Evolutionary conservation across 2,797 vertebrate species (phyloP), one percentile per base, ranked within the genome.

Genomic region (Danio kyathit): DNA sequence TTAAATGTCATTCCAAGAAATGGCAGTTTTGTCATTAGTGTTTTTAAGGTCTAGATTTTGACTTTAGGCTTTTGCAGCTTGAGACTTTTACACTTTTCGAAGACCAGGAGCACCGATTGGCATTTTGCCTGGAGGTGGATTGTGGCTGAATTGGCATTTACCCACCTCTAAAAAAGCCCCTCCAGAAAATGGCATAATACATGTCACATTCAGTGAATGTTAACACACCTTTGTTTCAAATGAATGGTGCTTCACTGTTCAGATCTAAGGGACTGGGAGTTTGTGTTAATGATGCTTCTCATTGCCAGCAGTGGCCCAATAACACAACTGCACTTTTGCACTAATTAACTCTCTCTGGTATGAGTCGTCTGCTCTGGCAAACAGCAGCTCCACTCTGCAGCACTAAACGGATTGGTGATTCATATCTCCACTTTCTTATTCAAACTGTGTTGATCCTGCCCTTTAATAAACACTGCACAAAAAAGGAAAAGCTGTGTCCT

Each of bases 331-430:
- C 14, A 44, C 78, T 81, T 84, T 81, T 79, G 74, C 57, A 74
- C 76, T 85, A 87, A 85, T 87, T 85, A 83, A 83, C 81, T 85
- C 85, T 87, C 83, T 54, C 19, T 16, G 85, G 85, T 83, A 87
- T 76, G 44, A 65, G 44, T 81, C 63, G 16, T 72, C 81, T 60
- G 67, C 41, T 74, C 70, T 59, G 72, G 71, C 79, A 78, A 81
- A 56, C 49, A 81, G 59, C 10, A 67, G 76, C 59, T 80, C 54
- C 54, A 67, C 66, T 81, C 46, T 51, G 65, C 51, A 72, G 66
- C 51, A 40, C 73, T 81, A 74, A 78, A 83, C 51, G 57, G 70
- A 81, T 71, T 41, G 65, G 57, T 86, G 71, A 81, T 83, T 81
- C 65, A 78, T 77, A 59, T 76, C 51, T 78, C 19, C 43, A 80